These are phyloP conservation scores for Gymnocheta viridis DNA, from an alignment of 2,888 invertebrate genomes.

Conservation along the genomic window DNA sequence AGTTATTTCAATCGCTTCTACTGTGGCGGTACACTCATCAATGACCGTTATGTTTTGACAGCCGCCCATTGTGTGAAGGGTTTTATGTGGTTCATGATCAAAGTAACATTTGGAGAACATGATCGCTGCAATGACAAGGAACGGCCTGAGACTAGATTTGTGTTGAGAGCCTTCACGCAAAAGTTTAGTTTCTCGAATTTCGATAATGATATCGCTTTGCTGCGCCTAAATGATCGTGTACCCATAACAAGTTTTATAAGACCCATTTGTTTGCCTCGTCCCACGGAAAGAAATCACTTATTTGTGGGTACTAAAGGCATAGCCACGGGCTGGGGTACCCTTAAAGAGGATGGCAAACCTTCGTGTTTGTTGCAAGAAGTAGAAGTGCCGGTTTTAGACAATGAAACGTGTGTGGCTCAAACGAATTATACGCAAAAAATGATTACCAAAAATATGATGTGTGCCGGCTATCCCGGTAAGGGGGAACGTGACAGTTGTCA, in stretches of 20 bases:
- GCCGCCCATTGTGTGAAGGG: constrained; percentile 96
- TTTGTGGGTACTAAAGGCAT: constrained; percentile 89
- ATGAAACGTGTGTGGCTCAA: constrained; percentile 86
- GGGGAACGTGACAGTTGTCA: constrained; percentile 79
- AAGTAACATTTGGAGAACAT: constrained; percentile 93
- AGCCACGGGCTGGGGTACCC: constrained; percentile 94
- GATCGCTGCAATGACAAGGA: constrained; percentile 89
- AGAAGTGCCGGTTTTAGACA: constrained; percentile 86
- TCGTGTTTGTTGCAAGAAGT: constrained; percentile 93
- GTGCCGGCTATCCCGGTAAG: constrained; percentile 79
- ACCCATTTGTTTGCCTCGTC: constrained; percentile 91
- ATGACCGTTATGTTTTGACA: constrained; percentile 92
- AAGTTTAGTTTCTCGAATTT: constrained; percentile 93
- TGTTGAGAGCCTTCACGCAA: constrained; percentile 88
- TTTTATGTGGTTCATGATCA: constrained; percentile 96
- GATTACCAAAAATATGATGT: constrained; percentile 93
- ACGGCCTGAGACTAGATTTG: constrained; percentile 90
- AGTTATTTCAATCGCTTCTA: constrained; percentile 94
- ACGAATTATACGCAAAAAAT: constrained; percentile 92
- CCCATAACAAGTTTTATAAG: constrained; percentile 90
- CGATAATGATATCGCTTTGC: constrained; percentile 92
- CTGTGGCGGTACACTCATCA: constrained; percentile 93
- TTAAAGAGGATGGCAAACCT: constrained; percentile 92
- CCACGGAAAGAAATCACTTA: constrained; percentile 86
- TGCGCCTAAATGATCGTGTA: constrained; percentile 91